Percentiles rank a stretch among this genome's conserved stretches.
phyloP scores from a whole-genome alignment of 1,140 invertebrate species.

The Bathynomus jamesi region DNA sequence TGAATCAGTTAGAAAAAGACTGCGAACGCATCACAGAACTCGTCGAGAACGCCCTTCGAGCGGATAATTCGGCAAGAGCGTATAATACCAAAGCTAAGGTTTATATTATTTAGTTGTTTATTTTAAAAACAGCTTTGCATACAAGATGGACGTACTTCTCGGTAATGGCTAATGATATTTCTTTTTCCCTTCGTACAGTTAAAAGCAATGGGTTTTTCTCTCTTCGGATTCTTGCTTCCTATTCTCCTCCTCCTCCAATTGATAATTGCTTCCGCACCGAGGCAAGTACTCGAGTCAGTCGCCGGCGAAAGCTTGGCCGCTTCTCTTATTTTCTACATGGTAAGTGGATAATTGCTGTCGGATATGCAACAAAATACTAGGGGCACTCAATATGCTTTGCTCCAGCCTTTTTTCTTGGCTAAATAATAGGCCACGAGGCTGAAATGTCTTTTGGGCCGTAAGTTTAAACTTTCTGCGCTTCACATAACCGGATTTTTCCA shows the following conservation, averaged over 20 bases:
- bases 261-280: conserved; percentile 41
- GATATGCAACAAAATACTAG: too few species aligned
- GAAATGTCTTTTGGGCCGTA: too few species aligned
- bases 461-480: too few species aligned
- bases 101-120: too few species aligned
- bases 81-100: conserved; percentile 40
- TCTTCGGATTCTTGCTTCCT: conserved; percentile 45
- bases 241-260: conserved; percentile 44
- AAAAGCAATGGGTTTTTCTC: conserved; percentile 42
- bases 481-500: too few species aligned
- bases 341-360: conserved; percentile 5
- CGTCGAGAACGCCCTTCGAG: conserved; percentile 45
- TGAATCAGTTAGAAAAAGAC: conserved; percentile 53
- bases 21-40: conserved; percentile 48
- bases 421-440: too few species aligned
- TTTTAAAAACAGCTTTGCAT: too few species aligned
- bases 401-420: too few species aligned
- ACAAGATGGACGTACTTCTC: too few species aligned
- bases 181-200: conserved; percentile 21
- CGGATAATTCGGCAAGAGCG: conserved; percentile 42
- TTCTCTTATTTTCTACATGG: conserved; percentile 29
- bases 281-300: conserved; percentile 40
- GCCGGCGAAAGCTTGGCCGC: conserved; percentile 42
- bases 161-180: too few species aligned
- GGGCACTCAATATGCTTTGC: too few species aligned